phyloP scores from a whole-genome alignment of 2,888 invertebrate species.

The Hedychridium roseum region DNA sequence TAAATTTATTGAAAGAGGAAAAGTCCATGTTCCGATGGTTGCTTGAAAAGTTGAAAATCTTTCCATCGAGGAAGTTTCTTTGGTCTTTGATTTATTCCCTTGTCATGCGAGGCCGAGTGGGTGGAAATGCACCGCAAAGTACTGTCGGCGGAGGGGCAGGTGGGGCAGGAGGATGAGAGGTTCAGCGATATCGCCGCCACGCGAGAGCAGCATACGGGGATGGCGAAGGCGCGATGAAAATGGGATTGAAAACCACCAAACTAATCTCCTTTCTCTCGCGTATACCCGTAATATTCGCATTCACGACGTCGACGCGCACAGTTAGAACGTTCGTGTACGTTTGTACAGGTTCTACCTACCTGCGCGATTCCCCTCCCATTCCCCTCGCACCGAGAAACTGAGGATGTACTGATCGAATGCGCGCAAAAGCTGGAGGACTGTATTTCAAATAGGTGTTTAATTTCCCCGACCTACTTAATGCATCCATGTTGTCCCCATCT shows the following conservation, averaged over 20 bases:
- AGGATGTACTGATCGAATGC: too few species aligned
- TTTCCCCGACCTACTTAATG: too few species aligned
- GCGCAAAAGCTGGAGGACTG: too few species aligned
- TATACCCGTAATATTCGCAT: constrained; percentile 37
- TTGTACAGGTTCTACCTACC: too few species aligned
- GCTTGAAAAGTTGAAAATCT: too few species aligned
- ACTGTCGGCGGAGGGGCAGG: constrained; percentile 15
- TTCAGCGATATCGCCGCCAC: constrained; percentile 38
- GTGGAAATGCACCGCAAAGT: too few species aligned
- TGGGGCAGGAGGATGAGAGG: constrained; percentile 30
- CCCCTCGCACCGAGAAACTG: too few species aligned
- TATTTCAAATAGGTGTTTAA: too few species aligned
- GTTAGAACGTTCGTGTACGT: too few species aligned
- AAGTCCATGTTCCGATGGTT: too few species aligned
- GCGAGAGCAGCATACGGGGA: constrained; percentile 19
- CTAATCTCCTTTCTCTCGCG: constrained; percentile 52
- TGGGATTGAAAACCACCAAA: constrained; percentile 62
- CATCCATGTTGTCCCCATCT: too few species aligned
- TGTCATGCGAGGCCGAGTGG: constrained; percentile 32
- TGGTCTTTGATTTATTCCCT: constrained; percentile 50
- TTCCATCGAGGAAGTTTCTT: constrained; percentile 11
- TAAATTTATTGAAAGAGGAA: neutral
- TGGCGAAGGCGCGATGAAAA: constrained; percentile 55
- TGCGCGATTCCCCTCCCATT: too few species aligned
- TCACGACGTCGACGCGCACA: constrained; percentile 19